Evolutionary conservation across 1,140 invertebrate species (phyloP).

Genomic region (Papilio polyxenes): DNA sequence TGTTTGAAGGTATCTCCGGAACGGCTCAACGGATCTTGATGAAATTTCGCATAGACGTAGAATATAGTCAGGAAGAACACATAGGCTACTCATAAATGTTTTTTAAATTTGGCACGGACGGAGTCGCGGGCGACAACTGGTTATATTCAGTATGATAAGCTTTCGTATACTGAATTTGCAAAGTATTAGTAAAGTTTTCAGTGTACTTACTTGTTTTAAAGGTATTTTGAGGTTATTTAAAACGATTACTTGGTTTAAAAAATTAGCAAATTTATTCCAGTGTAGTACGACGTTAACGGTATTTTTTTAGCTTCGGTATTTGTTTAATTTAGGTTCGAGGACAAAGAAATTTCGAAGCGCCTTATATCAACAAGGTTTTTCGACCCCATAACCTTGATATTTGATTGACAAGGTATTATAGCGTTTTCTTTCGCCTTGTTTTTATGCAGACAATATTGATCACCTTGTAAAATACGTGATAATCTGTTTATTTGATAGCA

Average conservation of each 20-base stretch:
- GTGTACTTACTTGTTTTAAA: too few relatives aligned
- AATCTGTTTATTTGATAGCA: too few relatives aligned
- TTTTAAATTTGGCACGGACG: too few relatives aligned
- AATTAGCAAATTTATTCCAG: neutral
- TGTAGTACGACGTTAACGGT: neutral
- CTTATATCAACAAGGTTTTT: constrained; percentile 8
- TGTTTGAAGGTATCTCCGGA: too few relatives aligned
- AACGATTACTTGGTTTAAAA: neutral
- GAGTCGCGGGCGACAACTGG: too few relatives aligned
- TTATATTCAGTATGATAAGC: too few relatives aligned
- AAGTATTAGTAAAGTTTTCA: too few relatives aligned
- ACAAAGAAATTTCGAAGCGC: neutral
- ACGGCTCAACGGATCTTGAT: too few relatives aligned
- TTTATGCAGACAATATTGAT: neutral
- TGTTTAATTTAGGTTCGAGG: neutral
- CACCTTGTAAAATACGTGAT: neutral
- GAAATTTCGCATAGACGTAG: too few relatives aligned
- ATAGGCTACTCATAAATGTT: too few relatives aligned
- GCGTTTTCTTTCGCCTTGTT: neutral
- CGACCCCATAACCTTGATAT: constrained; percentile 19
- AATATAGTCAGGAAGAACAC: too few relatives aligned
- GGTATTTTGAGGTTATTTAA: neutral
- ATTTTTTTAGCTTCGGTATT: neutral
- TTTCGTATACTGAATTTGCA: too few relatives aligned
- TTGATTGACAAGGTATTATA: constrained; percentile 21